Percentiles rank a stretch among this genome's conserved stretches.
phyloP scores from a whole-genome alignment of 2,797 vertebrate genomes.

The Melanotaenia parkinsoni region DNA sequence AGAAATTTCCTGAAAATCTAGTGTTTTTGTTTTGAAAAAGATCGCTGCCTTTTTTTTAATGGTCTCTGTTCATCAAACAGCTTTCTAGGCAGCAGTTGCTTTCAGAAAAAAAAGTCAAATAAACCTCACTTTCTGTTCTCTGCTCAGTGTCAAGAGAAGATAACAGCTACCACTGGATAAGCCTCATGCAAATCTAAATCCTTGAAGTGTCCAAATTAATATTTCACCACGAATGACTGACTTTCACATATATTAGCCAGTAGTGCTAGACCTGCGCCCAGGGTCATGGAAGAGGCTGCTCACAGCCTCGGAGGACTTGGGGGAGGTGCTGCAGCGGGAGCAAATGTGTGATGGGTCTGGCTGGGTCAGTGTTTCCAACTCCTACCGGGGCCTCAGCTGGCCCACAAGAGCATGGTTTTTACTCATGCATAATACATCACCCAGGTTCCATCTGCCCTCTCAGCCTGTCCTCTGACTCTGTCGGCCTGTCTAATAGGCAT shows the following conservation, averaged over 20 bases:
- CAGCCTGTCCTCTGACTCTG: slow-evolving; percentile 52
- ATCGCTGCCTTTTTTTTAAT: too few species aligned
- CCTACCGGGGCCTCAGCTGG: slow-evolving; percentile 70
- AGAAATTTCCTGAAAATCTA: slow-evolving; percentile 1
- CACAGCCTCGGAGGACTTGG: slow-evolving; percentile 44
- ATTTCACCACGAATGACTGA: slow-evolving; percentile 61
- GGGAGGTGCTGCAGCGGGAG: slow-evolving; percentile 35
- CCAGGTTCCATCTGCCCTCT: slow-evolving; percentile 73
- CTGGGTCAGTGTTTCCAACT: slow-evolving; percentile 68
- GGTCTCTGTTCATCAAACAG: neutral
- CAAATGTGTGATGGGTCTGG: slow-evolving; percentile 59
- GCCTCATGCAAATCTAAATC: slow-evolving; percentile 12
- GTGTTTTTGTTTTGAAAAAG: too few species aligned
- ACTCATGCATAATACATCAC: slow-evolving; percentile 76
- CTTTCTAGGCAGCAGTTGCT: neutral
- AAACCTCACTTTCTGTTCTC: neutral
- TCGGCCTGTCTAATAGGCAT: slow-evolving; percentile 52
- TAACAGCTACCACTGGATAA: neutral
- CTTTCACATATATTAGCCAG: slow-evolving; percentile 55
- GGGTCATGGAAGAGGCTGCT: slow-evolving; percentile 53
- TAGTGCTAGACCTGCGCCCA: slow-evolving; percentile 46
- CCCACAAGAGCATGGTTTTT: slow-evolving; percentile 44
- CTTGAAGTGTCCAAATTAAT: slow-evolving; percentile 52
- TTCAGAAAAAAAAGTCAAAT: neutral
- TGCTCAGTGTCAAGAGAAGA: neutral